A percentile compares a stretch with the other conserved stretches of the same genome.
These are phyloP conservation scores for Caenorhabditis macrosperma DNA, from an alignment of 2,888 invertebrate species.

Conservation along the genomic window DNA sequence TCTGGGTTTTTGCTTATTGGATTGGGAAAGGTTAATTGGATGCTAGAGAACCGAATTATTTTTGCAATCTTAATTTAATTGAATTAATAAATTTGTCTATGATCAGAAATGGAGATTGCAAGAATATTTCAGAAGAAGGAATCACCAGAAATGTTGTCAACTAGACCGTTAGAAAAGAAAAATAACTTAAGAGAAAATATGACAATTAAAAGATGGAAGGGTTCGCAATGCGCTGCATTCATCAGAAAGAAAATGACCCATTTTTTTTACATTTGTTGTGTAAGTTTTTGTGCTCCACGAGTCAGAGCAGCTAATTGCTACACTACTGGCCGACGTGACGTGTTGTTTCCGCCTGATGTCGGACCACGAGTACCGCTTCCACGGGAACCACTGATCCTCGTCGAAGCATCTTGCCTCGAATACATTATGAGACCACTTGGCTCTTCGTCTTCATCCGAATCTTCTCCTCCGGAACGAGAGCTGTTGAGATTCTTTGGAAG, in stretches of 20 bases:
- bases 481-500: conserved; percentile 40
- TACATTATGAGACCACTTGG: conserved; percentile 59
- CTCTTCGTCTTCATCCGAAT: conserved; percentile 61
- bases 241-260: conserved; percentile 56
- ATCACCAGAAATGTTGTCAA: conserved; percentile 48
- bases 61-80: conserved; percentile 32
- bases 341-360: conserved; percentile 20
- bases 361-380: conserved; percentile 15
- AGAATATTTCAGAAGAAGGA: conserved; percentile 16
- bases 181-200: conserved; percentile 54
- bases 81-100: background rate
- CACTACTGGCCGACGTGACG: conserved; percentile 31
- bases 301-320: conserved; percentile 24
- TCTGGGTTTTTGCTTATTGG: conserved; percentile 38
- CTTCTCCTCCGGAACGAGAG: conserved; percentile 34
- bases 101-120: conserved; percentile 29
- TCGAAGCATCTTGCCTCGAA: conserved; percentile 26
- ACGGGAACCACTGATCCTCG: conserved; percentile 14
- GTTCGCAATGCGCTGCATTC: conserved; percentile 51
- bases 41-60: conserved; percentile 29
- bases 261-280: conserved; percentile 54
- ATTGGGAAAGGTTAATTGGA: conserved; percentile 35
- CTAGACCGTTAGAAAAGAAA: conserved; percentile 45
- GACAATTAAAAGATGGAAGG: conserved; percentile 35
- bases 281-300: conserved; percentile 33